These are phyloP conservation scores for Phalacrocorax pelagicus DNA, from an alignment of 2,113 vertebrate genomes.

Conservation along the genomic window DNA sequence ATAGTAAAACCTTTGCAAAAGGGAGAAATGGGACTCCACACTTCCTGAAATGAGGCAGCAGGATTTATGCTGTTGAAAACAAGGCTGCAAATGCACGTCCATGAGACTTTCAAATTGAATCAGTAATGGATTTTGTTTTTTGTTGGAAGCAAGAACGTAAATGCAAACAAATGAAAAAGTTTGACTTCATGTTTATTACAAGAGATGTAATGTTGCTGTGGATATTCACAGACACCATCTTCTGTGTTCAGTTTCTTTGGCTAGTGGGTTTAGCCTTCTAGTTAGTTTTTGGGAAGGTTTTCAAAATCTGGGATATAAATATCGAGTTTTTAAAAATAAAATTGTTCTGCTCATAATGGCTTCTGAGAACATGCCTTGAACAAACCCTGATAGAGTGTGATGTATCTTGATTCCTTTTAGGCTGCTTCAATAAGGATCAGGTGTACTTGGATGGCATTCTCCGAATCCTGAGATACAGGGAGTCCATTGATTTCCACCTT, in stretches of 20 bases:
- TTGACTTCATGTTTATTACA: background rate
- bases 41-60: background rate
- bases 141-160: background rate
- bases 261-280: background rate
- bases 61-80: background rate
- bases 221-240: background rate
- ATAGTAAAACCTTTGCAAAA: background rate
- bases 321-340: background rate
- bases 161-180: background rate
- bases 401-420: slow-evolving; percentile 64
- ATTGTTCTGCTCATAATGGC: background rate
- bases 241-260: background rate
- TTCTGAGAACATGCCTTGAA: background rate
- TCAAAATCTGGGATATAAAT: background rate
- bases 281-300: background rate
- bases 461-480: slow-evolving; percentile 86
- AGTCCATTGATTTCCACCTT: slow-evolving; percentile 89
- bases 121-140: background rate
- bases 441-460: slow-evolving; percentile 93
- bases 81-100: background rate
- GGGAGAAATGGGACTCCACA: rapidly evolving
- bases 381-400: background rate
- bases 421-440: slow-evolving; percentile 96
- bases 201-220: background rate
- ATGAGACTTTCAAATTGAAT: background rate